These are phyloP conservation scores for Adelosebastes latens DNA, from an alignment of 2,797 vertebrate species.

Conservation along the genomic window DNA sequence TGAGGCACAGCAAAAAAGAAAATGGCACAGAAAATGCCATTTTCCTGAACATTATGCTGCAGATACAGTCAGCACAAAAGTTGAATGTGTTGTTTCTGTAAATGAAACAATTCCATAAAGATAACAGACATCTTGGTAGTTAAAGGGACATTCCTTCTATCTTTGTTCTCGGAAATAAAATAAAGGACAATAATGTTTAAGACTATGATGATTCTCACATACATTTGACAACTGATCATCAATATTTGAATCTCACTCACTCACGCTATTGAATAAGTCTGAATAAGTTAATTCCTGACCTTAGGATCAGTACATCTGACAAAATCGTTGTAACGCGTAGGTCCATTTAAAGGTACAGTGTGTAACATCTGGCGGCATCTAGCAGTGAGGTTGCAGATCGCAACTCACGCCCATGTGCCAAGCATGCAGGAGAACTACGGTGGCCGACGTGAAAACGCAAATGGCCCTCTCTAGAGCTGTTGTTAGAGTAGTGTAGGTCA, in stretches of 20 bases:
- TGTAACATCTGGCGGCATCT: no score
- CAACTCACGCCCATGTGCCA: no score
- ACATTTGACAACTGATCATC: neutral
- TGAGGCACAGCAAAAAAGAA: neutral
- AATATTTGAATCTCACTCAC: neutral
- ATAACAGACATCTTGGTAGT: neutral
- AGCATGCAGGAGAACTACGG: no score
- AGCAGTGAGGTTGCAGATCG: no score
- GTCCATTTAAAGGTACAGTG: neutral
- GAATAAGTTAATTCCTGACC: neutral
- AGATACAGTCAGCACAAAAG: neutral
- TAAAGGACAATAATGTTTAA: no score
- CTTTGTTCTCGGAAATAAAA: neutral
- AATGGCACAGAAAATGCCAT: neutral
- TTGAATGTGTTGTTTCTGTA: neutral
- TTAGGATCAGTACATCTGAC: neutral
- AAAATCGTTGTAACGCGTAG: neutral
- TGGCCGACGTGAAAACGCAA: no score
- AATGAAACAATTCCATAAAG: neutral
- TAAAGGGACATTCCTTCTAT: neutral
- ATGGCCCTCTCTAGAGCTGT: no score
- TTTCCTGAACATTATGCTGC: neutral
- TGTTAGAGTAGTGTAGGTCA: no score
- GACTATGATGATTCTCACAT: neutral
- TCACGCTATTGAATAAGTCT: neutral